phyloP scores from a whole-genome alignment of 2,888 invertebrate genomes.

The Athetis lepigone region DNA sequence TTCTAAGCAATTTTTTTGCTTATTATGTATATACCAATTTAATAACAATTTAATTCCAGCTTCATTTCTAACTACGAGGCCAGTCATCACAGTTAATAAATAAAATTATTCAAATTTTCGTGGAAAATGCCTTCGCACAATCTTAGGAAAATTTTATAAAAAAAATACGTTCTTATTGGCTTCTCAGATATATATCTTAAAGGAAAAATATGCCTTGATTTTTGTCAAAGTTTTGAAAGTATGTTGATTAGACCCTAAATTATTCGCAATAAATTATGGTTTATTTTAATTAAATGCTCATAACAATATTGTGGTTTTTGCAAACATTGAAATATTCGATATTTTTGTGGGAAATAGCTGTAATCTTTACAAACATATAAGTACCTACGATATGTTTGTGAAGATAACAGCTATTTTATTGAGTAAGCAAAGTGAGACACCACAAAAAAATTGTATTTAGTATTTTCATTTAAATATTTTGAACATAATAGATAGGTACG shows the following conservation, averaged over 20 bases:
- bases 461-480: too few species aligned
- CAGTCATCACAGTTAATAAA: constrained; percentile 28
- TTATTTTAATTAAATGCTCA: constrained; percentile 1
- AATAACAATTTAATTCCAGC: constrained; percentile 4
- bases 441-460: too few species aligned
- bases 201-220: constrained; percentile 25
- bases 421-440: too few species aligned
- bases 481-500: too few species aligned
- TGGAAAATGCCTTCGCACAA: constrained; percentile 7
- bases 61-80: constrained; percentile 16
- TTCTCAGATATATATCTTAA: background rate
- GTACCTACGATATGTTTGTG: too few species aligned
- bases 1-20: too few species aligned
- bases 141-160: constrained; percentile 17
- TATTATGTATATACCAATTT: background rate
- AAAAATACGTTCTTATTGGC: constrained; percentile 21
- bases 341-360: background rate
- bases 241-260: constrained; percentile 22
- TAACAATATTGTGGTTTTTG: too few species aligned
- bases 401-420: too few species aligned
- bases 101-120: constrained; percentile 47
- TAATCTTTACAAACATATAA: too few species aligned
- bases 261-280: background rate
- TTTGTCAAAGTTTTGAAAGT: constrained; percentile 13
- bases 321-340: too few species aligned